These are phyloP conservation scores for Stegodyphus dumicola DNA, from an alignment of 1,140 invertebrate species.

Conservation along the genomic window DNA sequence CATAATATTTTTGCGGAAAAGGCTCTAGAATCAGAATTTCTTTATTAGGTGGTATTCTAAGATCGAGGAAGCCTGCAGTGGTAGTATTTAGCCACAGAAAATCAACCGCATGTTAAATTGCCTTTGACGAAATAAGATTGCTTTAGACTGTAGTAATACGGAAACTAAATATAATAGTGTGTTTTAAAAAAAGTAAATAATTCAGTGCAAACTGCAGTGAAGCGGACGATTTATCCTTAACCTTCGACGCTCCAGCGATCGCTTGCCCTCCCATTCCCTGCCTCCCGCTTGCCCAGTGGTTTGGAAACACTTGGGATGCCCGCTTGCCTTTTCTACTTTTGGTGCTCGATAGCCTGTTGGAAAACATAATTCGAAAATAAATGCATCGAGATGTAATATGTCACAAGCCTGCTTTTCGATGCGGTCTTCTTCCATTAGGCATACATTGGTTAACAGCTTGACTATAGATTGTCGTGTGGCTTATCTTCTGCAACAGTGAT, in stretches of 20 bases:
- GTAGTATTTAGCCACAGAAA: neutral
- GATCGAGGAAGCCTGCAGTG: too few species aligned
- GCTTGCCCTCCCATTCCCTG: neutral
- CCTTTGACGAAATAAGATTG: neutral
- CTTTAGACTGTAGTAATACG: neutral
- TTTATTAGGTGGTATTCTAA: too few species aligned
- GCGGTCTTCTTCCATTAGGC: too few species aligned
- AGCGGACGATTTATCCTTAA: neutral
- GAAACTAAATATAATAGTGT: neutral
- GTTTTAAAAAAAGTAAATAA: neutral
- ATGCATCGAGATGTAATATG: too few species aligned
- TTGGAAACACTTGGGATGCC: neutral
- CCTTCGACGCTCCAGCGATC: neutral
- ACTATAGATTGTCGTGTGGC: too few species aligned
- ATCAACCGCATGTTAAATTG: slow-evolving; percentile 1
- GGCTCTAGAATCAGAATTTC: too few species aligned
- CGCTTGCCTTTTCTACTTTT: neutral
- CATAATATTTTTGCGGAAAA: too few species aligned
- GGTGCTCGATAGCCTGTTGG: too few species aligned
- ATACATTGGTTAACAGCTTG: too few species aligned
- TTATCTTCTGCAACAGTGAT: too few species aligned
- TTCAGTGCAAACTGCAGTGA: neutral
- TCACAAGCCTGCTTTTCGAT: too few species aligned
- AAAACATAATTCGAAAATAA: too few species aligned
- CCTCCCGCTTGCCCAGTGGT: neutral